Evolutionary conservation across 30 jellyfish, hydroid and myxozoan species (phyloP).

Genomic region (Chrysaora quinquecirrha): DNA sequence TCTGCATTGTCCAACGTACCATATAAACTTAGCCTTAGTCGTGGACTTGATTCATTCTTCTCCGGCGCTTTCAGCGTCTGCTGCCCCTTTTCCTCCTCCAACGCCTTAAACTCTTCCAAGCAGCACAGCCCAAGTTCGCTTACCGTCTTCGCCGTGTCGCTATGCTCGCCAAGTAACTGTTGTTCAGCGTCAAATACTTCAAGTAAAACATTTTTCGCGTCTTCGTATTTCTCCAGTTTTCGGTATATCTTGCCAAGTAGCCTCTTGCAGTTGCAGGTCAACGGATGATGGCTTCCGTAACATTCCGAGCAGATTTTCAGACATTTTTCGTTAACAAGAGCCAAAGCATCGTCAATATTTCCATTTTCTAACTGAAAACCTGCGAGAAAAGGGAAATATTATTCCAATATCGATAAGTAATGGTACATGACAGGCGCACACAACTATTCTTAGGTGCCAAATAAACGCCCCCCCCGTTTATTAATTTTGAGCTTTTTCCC

Average conservation of each 20-base stretch:
- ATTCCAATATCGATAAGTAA: no score
- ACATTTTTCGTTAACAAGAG: not conserved
- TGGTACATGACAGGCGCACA: no score
- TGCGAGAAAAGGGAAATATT: not conserved
- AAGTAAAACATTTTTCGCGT: conserved; percentile 21
- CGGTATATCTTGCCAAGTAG: conserved; percentile 9
- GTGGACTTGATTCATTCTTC: not conserved
- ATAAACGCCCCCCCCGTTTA: no score
- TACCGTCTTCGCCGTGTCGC: conserved; percentile 47
- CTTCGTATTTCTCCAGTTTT: not conserved
- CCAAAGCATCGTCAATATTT: not conserved
- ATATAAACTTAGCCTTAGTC: no score
- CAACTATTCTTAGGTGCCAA: no score
- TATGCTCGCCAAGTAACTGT: conserved; percentile 32
- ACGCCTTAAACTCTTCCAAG: conserved; percentile 11
- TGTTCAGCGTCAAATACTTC: conserved; percentile 35
- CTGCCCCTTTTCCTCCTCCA: not conserved
- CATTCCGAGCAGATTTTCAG: not conserved
- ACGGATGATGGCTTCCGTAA: conserved; percentile 37
- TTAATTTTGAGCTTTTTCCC: no score
- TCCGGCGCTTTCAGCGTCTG: conserved; percentile 5
- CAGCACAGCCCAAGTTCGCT: conserved; percentile 24
- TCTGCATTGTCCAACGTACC: no score
- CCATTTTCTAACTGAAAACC: not conserved
- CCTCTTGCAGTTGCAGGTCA: conserved; percentile 14